phyloP scores from a whole-genome alignment of 2,888 invertebrate genomes.

The Orthosia incerta region DNA sequence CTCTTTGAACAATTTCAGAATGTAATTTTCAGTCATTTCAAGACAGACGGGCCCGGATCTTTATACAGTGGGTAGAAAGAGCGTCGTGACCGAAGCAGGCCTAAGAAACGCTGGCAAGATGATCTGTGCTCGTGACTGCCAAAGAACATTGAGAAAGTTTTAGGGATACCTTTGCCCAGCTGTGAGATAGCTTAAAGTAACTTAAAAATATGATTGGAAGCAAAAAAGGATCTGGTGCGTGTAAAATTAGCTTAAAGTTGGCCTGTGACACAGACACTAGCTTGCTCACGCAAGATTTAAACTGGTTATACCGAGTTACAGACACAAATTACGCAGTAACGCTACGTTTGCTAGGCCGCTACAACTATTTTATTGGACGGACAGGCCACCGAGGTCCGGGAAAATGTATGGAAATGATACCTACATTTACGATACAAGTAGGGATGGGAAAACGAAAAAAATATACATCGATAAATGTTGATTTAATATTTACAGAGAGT shows the following conservation, averaged over 20 bases:
- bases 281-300: neutral
- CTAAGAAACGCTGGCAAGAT: neutral
- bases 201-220: neutral
- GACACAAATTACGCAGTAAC: constrained; percentile 4
- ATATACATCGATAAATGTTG: neutral
- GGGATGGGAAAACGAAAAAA: neutral
- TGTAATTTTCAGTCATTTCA: too few species aligned
- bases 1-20: too few species aligned
- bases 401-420: constrained; percentile 16
- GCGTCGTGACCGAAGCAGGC: neutral
- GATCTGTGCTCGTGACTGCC: neutral
- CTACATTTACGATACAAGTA: constrained; percentile 30
- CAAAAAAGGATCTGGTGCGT: neutral
- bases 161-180: too few species aligned
- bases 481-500: neutral
- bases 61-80: neutral
- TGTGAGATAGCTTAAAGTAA: too few species aligned
- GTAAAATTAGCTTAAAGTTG: neutral
- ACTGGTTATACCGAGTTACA: neutral
- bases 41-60: too few species aligned
- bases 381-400: constrained; percentile 6
- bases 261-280: too few species aligned
- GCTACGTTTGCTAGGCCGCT: constrained; percentile 17
- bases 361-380: constrained; percentile 25
- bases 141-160: too few species aligned